Conservation (phyloP, 2,888 invertebrate species). For the Pinctada fucata region DNA sequence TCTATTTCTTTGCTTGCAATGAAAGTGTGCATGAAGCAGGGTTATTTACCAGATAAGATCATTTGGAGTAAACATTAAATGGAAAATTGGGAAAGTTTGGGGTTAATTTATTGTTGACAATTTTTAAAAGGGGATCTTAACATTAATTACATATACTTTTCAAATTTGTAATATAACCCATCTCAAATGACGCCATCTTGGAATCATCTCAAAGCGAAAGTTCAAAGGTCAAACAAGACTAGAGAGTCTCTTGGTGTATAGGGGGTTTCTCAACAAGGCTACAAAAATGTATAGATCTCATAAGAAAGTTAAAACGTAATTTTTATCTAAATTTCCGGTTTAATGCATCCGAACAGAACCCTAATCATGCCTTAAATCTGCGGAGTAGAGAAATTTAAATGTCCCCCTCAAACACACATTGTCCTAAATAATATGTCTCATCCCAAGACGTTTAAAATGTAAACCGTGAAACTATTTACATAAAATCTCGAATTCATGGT, state of each 20-base stretch:
- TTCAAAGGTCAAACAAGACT: background rate
- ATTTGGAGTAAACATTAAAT: too few relatives aligned
- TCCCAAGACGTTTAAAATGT: background rate
- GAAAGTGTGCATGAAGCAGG: too few relatives aligned
- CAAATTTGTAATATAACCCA: background rate
- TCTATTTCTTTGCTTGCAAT: too few relatives aligned
- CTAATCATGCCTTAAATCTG: background rate
- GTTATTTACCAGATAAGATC: too few relatives aligned
- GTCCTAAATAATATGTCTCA: background rate
- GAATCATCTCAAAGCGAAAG: background rate
- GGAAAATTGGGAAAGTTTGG: too few relatives aligned
- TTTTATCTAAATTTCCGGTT: background rate
- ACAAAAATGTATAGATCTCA: background rate
- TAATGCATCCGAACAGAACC: background rate
- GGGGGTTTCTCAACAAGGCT: background rate
- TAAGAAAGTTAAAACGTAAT: background rate
- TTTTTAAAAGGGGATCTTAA: too few relatives aligned
- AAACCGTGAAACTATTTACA: background rate
- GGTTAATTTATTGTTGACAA: too few relatives aligned
- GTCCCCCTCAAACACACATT: background rate
- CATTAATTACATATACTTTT: too few relatives aligned
- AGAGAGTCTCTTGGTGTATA: background rate
- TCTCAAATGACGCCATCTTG: slow-evolving; percentile 3
- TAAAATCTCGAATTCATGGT: background rate
- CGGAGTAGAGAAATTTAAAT: background rate